Evolutionary conservation across 2,888 invertebrate genomes (phyloP).

Genomic region (Metallyticus violacea): DNA sequence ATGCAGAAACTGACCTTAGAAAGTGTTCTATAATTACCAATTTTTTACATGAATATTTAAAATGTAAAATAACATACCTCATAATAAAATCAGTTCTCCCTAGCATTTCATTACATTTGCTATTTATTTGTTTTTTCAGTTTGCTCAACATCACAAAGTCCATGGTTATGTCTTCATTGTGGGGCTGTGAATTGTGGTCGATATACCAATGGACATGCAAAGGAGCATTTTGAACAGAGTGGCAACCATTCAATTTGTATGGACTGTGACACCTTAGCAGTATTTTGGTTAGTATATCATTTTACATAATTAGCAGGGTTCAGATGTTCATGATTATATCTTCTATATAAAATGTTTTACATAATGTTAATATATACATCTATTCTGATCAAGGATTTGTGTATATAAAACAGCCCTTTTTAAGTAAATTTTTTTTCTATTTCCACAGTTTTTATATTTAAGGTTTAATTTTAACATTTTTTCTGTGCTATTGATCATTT

Average conservation of each 20-base stretch:
- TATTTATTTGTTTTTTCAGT: slow-evolving; percentile 46
- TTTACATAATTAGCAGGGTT: neutral
- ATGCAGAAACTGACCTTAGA: too few relatives aligned
- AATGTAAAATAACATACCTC: too few relatives aligned
- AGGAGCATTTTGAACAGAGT: slow-evolving; percentile 62
- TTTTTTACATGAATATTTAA: too few relatives aligned
- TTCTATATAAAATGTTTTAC: neutral
- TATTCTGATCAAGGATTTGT: neutral
- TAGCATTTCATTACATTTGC: too few relatives aligned
- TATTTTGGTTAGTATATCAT: slow-evolving; percentile 63
- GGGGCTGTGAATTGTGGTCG: slow-evolving; percentile 73
- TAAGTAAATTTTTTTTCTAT: too few relatives aligned
- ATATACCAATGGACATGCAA: slow-evolving; percentile 73
- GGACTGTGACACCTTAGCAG: slow-evolving; percentile 70
- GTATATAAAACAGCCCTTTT: neutral
- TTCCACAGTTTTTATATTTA: too few relatives aligned
- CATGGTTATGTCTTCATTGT: slow-evolving; percentile 76
- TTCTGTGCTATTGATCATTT: too few relatives aligned
- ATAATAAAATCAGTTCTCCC: too few relatives aligned
- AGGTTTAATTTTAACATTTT: too few relatives aligned
- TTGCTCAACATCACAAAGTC: slow-evolving; percentile 62
- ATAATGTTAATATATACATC: neutral
- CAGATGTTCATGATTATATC: neutral
- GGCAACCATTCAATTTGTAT: slow-evolving; percentile 69
- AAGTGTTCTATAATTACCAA: too few relatives aligned